A percentile compares a stretch with the other conserved stretches of the same genome.
phyloP scores from a whole-genome alignment of 1,140 invertebrate genomes.

The Pseudomyrmex sp. region DNA sequence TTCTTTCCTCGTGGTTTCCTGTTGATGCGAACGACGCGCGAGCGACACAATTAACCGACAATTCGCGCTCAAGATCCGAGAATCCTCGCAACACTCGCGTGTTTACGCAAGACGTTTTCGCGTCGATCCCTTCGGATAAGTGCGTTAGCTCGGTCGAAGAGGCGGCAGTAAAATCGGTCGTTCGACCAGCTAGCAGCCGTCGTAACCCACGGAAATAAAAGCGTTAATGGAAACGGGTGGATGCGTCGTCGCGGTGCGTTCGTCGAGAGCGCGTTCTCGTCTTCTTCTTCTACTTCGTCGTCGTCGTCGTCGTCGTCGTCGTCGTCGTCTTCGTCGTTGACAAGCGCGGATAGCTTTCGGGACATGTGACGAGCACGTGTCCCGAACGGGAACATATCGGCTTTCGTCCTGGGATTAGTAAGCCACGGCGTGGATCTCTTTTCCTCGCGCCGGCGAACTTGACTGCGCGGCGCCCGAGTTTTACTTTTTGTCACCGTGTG shows the following conservation, averaged over 20 bases:
- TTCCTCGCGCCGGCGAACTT: constrained; percentile 42
- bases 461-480: constrained; percentile 39
- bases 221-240: constrained; percentile 80
- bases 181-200: constrained; percentile 67
- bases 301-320: constrained; percentile 45
- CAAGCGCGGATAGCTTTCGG: constrained; percentile 58
- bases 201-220: constrained; percentile 80
- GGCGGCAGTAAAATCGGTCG: constrained; percentile 79
- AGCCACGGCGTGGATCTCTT: constrained; percentile 23
- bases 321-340: constrained; percentile 50
- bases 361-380: constrained; percentile 85
- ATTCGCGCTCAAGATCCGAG: constrained; percentile 25
- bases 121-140: constrained; percentile 53
- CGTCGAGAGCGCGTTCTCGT: constrained; percentile 50
- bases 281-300: constrained; percentile 10
- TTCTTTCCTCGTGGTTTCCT: not conserved
- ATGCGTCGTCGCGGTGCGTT: constrained; percentile 69
- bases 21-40: constrained; percentile 40
- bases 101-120: constrained; percentile 48
- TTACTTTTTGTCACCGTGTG: constrained; percentile 72
- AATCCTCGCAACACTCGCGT: constrained; percentile 25
- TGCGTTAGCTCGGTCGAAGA: constrained; percentile 74
- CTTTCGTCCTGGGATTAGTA: constrained; percentile 73
- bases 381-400: constrained; percentile 72
- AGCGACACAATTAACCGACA: constrained; percentile 29